Base-by-base conservation (phyloP, 2,113 vertebrate species). In the Oncorhynchus masou region DNA sequence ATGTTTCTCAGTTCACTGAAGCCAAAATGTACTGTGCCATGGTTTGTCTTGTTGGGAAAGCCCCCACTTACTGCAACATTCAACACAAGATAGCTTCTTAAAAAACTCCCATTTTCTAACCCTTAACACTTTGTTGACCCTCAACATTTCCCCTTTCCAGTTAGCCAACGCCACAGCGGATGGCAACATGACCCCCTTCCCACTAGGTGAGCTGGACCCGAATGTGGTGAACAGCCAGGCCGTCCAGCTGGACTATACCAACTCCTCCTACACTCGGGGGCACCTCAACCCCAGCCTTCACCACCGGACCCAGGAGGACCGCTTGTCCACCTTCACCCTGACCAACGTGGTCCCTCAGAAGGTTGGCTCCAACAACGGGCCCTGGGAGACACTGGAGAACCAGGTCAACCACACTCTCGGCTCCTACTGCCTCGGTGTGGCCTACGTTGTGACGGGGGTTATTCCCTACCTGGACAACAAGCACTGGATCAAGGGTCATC, bases 291-390 rank as follows among this genome's bases (percentile, higher is more conserved):
- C 95, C 29, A 92, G 77, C 9, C 54, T 93, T 19, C 94, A 95
- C 54, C 94, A 95, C 1, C 12, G 22, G 0, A 25, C 79, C 29
- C 62, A 51, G 0, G 22, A 25, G 19, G 86, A 86, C 57, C 94
- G 86, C 1, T 0, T 1, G 0, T 81, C 94, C 7, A 95, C 95
- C 25, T 96, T 96, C 89, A 95, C 93, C 69, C 90, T 95, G 79
- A 95, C 94, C 11, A 96, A 95, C 45, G 92, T 94, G 0, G 91
- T 94, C 1, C 94, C 95, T 0, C 94, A 95, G 82, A 70, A 90
- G 39, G 65, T 4, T 0, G 88, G 86, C 0, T 95, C 95, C 15
- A 95, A 96, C 0, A 19, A 83, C 0, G 94, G 94, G 0, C 85
- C 92, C 68, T 96, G 95, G 95, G 89, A 89, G 0, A 1, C 19